These are phyloP conservation scores for Acrobasis suavella DNA, from an alignment of 2,888 invertebrate species.

Conservation along the genomic window DNA sequence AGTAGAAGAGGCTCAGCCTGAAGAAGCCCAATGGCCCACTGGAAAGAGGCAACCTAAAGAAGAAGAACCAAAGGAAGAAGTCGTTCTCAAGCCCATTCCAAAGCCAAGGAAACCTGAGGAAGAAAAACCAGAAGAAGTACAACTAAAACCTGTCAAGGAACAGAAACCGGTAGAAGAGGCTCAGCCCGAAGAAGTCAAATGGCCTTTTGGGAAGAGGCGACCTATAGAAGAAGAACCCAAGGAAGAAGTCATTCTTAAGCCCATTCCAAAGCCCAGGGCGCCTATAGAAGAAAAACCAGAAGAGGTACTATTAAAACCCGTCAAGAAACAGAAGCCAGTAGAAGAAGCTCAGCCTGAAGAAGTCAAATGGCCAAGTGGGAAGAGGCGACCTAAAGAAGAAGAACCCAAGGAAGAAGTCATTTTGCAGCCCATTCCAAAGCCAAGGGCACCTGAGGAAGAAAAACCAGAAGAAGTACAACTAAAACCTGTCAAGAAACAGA, in stretches of 20 bases:
- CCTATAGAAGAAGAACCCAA: slow-evolving; percentile 39
- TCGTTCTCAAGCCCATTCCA: slow-evolving; percentile 51
- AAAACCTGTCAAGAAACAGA: slow-evolving; percentile 44
- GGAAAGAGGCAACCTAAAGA: slow-evolving; percentile 44
- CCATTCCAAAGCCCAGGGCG: slow-evolving; percentile 53
- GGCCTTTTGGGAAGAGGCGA: slow-evolving; percentile 42
- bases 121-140: slow-evolving; percentile 47
- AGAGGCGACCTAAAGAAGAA: slow-evolving; percentile 43
- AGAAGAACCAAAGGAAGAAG: slow-evolving; percentile 46
- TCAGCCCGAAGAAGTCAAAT: slow-evolving; percentile 43
- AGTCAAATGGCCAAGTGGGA: slow-evolving; percentile 40
- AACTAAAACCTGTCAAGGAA: slow-evolving; percentile 38
- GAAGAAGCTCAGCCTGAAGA: slow-evolving; percentile 52
- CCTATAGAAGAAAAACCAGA: slow-evolving; percentile 59
- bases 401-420: slow-evolving; percentile 45
- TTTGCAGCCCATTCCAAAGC: slow-evolving; percentile 55
- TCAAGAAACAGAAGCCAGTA: slow-evolving; percentile 37
- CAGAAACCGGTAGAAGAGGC: slow-evolving; percentile 42
- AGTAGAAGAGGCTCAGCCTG: slow-evolving; percentile 36
- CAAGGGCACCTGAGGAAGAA: slow-evolving; percentile 49
- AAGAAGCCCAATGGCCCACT: slow-evolving; percentile 36
- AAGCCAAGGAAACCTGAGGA: slow-evolving; percentile 34
- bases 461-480: slow-evolving; percentile 58
- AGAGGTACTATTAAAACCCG: slow-evolving; percentile 49
- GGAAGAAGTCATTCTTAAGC: slow-evolving; percentile 54